A percentile compares a stretch with the other conserved stretches of the same genome.
Evolutionary conservation across 2,888 invertebrate genomes (phyloP).

Genomic region (Bursaphelenchus okinawaensis): DNA sequence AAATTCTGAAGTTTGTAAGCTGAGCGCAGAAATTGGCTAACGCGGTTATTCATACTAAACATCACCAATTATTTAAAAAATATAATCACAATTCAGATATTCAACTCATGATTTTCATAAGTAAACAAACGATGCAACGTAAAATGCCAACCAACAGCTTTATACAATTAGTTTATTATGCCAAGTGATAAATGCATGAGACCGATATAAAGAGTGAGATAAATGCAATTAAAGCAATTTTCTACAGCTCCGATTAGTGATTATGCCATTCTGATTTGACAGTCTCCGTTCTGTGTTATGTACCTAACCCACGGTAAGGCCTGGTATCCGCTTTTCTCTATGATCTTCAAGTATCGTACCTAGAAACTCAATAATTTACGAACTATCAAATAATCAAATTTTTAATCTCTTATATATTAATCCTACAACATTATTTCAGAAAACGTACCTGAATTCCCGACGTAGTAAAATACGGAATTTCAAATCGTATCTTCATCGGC

Average conservation of each 20-base stretch:
- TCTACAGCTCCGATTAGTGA: background rate
- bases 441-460: conserved; percentile 80
- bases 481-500: conserved; percentile 96
- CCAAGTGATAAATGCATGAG: too few species aligned
- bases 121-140: background rate
- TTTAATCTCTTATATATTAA: background rate
- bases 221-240: background rate
- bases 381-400: too few species aligned
- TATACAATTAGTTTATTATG: background rate
- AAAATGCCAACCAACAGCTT: background rate
- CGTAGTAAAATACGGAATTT: conserved; percentile 97
- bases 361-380: too few species aligned
- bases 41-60: too few species aligned
- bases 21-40: too few species aligned
- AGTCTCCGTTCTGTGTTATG: conserved; percentile 97
- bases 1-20: too few species aligned
- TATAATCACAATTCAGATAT: too few species aligned
- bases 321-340: conserved; percentile 97
- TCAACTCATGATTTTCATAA: too few species aligned
- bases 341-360: conserved; percentile 89
- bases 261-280: conserved; percentile 70
- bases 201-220: too few species aligned
- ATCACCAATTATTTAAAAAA: too few species aligned
- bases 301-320: conserved; percentile 96
- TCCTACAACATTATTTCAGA: too few species aligned